Base-by-base conservation (phyloP, 2,888 invertebrate species). In the Eremobia ochroleuca region DNA sequence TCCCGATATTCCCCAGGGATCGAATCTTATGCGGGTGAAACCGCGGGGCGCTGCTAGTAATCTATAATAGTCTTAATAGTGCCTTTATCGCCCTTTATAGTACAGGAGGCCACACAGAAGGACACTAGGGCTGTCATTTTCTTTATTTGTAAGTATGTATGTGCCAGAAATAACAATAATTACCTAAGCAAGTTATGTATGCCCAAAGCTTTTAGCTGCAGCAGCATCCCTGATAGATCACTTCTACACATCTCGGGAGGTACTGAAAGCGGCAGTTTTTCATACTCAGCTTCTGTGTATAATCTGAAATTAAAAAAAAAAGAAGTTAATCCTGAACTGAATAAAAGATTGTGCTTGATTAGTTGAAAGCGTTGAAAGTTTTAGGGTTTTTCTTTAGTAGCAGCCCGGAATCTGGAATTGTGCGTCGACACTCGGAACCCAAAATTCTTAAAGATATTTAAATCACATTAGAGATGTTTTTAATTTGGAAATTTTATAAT, bases 161-260 rank as follows among this genome's bases (percentile, higher is more conserved):
- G n/a, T 25, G 52, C 11, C n/a, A 55, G 4, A 58, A 59, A 18
- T 8, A 55, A 34, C 9, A 40, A 37, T 28, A 49, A 15, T 81
- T 85, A 97, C 92, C 97, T 97, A 0, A 99, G 94, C 37, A 99
- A 97, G 92, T 99, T 99, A 85, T 98, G 98, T 73, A 99, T 99
- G 0, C 99, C 99, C 0, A 99, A 94, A 0, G 99, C 99, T 94
- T 99, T 99, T 31, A 99, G 93, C 92, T 99, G 99, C 28, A 99
- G 94, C 31, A 99, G 97, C 2, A 98, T 98, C 0, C 98, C 97
- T 0, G 99, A 98, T 69, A 99, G 96, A 90, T 99, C 99, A 67
- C 98, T 98, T 18, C 99, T 95, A 84, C 98, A 98, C 97, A 99
- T 99, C 97, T 99, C 99, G 0, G 99, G 99, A 0, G 99, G 98